Conservation (phyloP, 1,140 invertebrate genomes). For the Trichoplusia ni region DNA sequence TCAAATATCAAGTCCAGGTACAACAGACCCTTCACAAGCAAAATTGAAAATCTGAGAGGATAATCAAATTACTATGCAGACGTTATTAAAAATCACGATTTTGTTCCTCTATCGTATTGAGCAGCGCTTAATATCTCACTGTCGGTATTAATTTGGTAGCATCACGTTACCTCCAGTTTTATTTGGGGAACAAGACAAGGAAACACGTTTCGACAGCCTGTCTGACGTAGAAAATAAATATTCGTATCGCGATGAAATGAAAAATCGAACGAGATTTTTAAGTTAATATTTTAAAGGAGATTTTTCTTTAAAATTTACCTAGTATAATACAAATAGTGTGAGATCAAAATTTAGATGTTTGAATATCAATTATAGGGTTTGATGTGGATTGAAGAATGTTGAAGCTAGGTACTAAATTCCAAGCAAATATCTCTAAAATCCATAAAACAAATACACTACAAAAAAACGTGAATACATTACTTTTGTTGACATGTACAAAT, state of each 20-base stretch:
- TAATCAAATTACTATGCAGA: conserved; percentile 41
- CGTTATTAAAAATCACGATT: conserved; percentile 59
- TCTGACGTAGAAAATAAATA: conserved; percentile 48
- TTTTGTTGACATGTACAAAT: conserved; percentile 7
- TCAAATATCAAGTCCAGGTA: neutral
- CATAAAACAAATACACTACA: neutral
- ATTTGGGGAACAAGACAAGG: conserved; percentile 61
- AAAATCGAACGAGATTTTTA: conserved; percentile 38
- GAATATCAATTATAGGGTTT: too few relatives aligned
- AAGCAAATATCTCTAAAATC: neutral
- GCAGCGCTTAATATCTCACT: conserved; percentile 77
- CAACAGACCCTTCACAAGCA: neutral
- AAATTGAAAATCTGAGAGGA: conserved; percentile 23
- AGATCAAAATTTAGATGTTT: too few relatives aligned
- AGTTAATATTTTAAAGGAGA: neutral
- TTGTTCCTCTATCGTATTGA: conserved; percentile 56
- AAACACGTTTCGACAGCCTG: conserved; percentile 68
- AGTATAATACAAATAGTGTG: too few relatives aligned
- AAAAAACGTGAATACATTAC: neutral
- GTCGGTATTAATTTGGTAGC: conserved; percentile 77
- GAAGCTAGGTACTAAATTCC: too few relatives aligned
- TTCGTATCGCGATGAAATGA: conserved; percentile 49
- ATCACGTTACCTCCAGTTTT: conserved; percentile 77
- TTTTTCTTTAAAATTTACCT: neutral
- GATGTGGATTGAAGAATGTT: too few relatives aligned